Conservation (phyloP, 2,888 invertebrate genomes). For the Byasa hedistus region DNA sequence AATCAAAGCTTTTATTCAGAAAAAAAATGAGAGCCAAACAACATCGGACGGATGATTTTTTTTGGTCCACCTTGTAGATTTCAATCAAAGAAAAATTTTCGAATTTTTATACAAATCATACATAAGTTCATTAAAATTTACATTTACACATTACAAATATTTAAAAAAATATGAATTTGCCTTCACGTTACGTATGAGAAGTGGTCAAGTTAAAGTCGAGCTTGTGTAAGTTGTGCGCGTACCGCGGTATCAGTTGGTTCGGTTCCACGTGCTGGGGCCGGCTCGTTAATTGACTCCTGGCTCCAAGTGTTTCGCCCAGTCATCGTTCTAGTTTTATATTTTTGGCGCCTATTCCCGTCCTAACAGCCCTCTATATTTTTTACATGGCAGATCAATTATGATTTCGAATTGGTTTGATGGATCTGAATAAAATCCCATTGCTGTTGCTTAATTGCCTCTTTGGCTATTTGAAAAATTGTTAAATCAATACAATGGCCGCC, state of each 20-base stretch:
- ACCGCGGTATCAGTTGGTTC: conserved; percentile 49
- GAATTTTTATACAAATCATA: no score
- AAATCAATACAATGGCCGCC: conserved; percentile 58
- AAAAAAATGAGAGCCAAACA: no score
- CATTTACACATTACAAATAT: no score
- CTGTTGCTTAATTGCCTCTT: conserved; percentile 76
- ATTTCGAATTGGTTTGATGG: conserved; percentile 78
- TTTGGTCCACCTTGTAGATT: no score
- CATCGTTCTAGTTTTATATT: conserved; percentile 76
- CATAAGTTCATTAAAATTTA: no score
- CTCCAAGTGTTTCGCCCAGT: conserved; percentile 72
- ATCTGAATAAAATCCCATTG: conserved; percentile 78
- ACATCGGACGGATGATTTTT: no score
- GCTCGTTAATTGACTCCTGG: conserved; percentile 74
- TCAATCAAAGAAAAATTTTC: no score
- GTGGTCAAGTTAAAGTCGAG: background rate
- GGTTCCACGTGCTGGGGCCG: conserved; percentile 62
- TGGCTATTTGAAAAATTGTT: conserved; percentile 72
- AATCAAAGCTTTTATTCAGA: no score
- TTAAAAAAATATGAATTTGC: no score
- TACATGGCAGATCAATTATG: conserved; percentile 78
- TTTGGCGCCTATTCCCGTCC: conserved; percentile 75
- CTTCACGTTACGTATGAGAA: no score
- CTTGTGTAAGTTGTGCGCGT: conserved; percentile 39
- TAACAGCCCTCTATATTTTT: conserved; percentile 76